A percentile compares a stretch with the other conserved stretches of the same genome.
These are phyloP conservation scores for Allophyes oxyacanthae DNA, from an alignment of 2,888 invertebrate species.

Conservation along the genomic window DNA sequence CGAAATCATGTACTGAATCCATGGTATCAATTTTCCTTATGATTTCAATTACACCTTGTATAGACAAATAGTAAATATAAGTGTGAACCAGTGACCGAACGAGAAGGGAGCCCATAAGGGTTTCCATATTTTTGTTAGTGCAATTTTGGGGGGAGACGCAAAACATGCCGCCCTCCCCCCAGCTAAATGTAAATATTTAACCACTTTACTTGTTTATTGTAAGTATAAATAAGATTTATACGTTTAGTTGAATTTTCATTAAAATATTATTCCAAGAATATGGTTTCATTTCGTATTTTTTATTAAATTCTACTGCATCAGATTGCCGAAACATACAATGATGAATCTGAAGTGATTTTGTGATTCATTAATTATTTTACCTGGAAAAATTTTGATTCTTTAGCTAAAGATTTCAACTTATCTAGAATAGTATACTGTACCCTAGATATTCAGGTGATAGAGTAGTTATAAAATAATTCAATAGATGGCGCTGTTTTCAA, in stretches of 20 bases:
- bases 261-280: constrained; percentile 75
- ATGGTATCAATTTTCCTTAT: no score
- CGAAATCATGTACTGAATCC: no score
- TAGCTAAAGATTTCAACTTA: no score
- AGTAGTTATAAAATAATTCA: not conserved
- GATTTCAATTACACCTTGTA: no score
- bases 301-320: not conserved
- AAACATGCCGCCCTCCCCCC: constrained; percentile 60
- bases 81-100: constrained; percentile 62
- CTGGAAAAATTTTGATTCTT: no score
- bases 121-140: constrained; percentile 85
- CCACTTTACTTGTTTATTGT: constrained; percentile 85
- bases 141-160: constrained; percentile 77
- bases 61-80: no score
- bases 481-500: constrained; percentile 48
- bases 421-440: no score
- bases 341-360: no score
- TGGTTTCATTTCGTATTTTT: constrained; percentile 60
- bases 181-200: constrained; percentile 84
- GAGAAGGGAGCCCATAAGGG: constrained; percentile 60
- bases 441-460: no score
- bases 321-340: no score
- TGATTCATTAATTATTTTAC: no score
- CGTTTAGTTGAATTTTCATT: constrained; percentile 89
- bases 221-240: constrained; percentile 90